A percentile compares a stretch with the other conserved stretches of the same genome.
Conservation (phyloP, 2,797 vertebrate genomes). For the Lagorchestes hirsutus region DNA sequence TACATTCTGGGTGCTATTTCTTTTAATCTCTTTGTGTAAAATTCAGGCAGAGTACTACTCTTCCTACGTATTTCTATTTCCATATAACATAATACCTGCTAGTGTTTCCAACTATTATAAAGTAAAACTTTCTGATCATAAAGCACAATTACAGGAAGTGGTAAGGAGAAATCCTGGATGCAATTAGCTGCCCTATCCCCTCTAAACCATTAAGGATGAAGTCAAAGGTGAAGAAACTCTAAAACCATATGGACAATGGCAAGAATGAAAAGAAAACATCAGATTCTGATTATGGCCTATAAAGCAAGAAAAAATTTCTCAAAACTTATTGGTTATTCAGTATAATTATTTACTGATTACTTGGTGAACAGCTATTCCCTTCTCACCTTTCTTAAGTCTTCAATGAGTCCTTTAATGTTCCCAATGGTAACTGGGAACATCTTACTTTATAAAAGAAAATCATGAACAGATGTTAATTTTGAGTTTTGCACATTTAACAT, state of each 20-base stretch:
- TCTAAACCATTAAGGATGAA: background rate
- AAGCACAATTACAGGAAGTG: background rate
- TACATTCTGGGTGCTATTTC: background rate
- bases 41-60: background rate
- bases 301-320: background rate
- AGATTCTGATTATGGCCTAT: background rate
- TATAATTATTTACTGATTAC: background rate
- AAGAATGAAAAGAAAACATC: background rate
- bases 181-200: background rate
- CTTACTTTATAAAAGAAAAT: background rate
- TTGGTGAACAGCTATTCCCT: background rate
- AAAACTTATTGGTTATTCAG: background rate
- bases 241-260: background rate
- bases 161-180: background rate
- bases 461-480: background rate
- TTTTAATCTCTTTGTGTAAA: background rate
- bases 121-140: background rate
- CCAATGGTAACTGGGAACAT: background rate
- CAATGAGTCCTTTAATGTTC: background rate
- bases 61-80: background rate
- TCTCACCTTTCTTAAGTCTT: background rate
- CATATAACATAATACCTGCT: background rate
- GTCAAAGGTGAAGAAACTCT: background rate
- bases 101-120: background rate
- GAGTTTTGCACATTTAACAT: background rate